Base-by-base conservation (phyloP, 1,140 invertebrate genomes). In the Agrilus planipennis region DNA sequence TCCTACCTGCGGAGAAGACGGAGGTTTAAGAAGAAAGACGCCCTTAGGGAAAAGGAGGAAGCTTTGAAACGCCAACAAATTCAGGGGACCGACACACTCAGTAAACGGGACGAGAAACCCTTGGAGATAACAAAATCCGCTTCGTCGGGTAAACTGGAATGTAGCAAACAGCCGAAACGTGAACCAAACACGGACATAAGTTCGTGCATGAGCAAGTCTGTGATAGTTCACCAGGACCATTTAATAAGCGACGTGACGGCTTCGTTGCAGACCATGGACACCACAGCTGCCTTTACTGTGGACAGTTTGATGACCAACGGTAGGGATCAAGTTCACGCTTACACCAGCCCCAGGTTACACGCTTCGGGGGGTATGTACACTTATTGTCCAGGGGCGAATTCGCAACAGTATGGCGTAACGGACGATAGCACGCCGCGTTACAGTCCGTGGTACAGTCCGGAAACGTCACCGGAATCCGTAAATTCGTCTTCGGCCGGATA, bases 11-110 rank as follows among this genome's bases (percentile, higher is more conserved):
- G 92, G n/a, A 73, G 92, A 7, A 69, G 89, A 22, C 71, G 90
- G 42, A 77, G 91, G 2, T 98, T 97, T 65, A 98, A 97, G 70
- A 95, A 95, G 68, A 95, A 94, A 59, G 89, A 94, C 60, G 86
- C 82, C 0, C 53, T 87, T 15, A 78, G 82, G 47, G 86, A 91
- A 53, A 90, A 90, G 52, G 86, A 91, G 49, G 86, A 90, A 53
- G 81, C 81, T 0, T 45, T 87, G 12, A 88, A 89, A 54, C 69
- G 85, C 5, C 82, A 87, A 49, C 82, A 87, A 49, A 78, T 81
- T 27, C 58, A 77, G 27, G 53, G 68, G 18, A 63, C 68, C 1
- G 39, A 68, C 58, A 7, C 48, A 50, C 0, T 52, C 48, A 4
- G 41, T 9, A 62, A 60, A 42, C 62, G 67, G 10, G 70, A 72